Percentiles rank a stretch among this genome's conserved stretches.
These are phyloP conservation scores for Epirrhoe tristata DNA, from an alignment of 2,888 invertebrate species.

Conservation along the genomic window DNA sequence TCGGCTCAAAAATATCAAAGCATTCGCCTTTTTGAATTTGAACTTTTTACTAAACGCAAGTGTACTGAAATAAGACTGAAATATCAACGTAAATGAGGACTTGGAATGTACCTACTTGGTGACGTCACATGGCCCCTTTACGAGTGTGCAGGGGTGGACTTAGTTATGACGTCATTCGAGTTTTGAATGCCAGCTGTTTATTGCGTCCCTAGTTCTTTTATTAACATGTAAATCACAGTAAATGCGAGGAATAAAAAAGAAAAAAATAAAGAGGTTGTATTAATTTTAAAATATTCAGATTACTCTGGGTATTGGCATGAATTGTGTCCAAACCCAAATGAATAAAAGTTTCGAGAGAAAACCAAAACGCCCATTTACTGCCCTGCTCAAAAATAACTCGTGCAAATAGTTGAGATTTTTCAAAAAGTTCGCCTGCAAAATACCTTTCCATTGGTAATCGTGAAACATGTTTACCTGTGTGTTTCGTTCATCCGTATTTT, in stretches of 20 bases:
- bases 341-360: constrained; percentile 5
- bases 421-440: constrained; percentile 28
- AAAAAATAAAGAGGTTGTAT: too few species aligned
- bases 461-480: constrained; percentile 24
- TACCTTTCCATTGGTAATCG: constrained; percentile 21
- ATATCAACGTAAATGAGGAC: constrained; percentile 22
- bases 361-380: not conserved
- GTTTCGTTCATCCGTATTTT: constrained; percentile 38
- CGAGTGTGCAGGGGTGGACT: constrained; percentile 16
- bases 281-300: too few species aligned
- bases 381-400: constrained; percentile 1
- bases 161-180: constrained; percentile 30
- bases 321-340: not conserved
- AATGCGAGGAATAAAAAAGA: too few species aligned
- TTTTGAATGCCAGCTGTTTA: constrained; percentile 10
- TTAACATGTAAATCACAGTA: not conserved
- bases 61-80: constrained; percentile 6
- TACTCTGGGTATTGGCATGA: too few species aligned
- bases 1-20: not conserved
- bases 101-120: constrained; percentile 18
- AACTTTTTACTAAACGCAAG: not conserved
- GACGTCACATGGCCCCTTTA: constrained; percentile 26
- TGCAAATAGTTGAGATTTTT: constrained; percentile 24
- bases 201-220: not conserved
- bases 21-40: not conserved